Base-by-base conservation (phyloP, 2,888 invertebrate genomes). In the Microdon myrmicae region DNA sequence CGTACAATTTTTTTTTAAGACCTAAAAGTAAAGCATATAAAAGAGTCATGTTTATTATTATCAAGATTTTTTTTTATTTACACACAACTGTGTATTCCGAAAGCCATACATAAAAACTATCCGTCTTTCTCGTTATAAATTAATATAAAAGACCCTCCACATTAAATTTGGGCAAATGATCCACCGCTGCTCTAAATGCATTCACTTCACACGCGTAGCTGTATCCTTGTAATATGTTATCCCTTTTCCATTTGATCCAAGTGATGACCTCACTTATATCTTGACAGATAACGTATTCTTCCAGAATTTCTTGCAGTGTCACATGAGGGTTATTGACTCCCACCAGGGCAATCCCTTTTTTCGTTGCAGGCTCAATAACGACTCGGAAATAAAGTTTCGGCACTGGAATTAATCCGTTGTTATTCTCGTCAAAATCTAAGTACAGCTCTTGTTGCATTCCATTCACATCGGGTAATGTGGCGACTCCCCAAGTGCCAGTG, bases 351-450 rank as follows among this genome's bases (percentile, higher is more conserved):
- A 84, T 74, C 1, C 84, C 86, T 13, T 75, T 73, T 0, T 37
- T 64, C 1, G 79, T 77, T 2, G 51, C 41, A 1, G 56, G 56
- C 58, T 85, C 82, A 64, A 84, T 80, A 23, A 85, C 71, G 3
- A 85, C 76, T 71, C 85, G 85, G 81, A 83, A 87, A 68, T 76
- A 83, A 26, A 83, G 67, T 68, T 78, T 75, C 2, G 86, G 85
- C 8, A 85, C 83, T 2, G 84, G 82, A 32, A 85, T 54, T 5
- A 75, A 74, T 2, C 69, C 75, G 3, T 71, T 73, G 29, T 74
- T 71, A 9, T 75, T 74, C 7, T 38, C 70, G 60, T 79, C 75
- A 5, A 68, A 67, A 53, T 74, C 64, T 7, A 82, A 73, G 68
- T 77, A 78, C 22, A 82, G 71, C 13, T 74, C 72, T 3, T 69